Evolutionary conservation across 2,113 vertebrate species (phyloP).

Genomic region (Ptilorrhoa leucosticta): DNA sequence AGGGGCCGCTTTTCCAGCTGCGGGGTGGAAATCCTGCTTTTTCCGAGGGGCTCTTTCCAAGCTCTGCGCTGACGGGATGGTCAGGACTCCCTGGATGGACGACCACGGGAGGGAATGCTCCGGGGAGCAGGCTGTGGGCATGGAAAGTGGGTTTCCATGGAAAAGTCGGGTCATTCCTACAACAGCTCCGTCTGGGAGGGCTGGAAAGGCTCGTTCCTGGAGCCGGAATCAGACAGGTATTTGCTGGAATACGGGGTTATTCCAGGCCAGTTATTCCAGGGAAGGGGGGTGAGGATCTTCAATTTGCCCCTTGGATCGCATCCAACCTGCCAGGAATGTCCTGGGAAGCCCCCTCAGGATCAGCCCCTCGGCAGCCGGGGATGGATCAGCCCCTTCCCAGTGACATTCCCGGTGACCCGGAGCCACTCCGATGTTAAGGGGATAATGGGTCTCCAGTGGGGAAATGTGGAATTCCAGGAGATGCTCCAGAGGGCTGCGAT

Average conservation of each 20-base stretch:
- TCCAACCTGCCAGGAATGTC: neutral
- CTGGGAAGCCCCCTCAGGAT: neutral
- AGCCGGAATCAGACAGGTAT: neutral
- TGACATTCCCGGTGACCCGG: neutral
- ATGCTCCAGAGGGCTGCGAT: neutral
- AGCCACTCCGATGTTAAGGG: neutral
- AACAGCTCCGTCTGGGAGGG: neutral
- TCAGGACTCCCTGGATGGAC: neutral
- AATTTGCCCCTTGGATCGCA: neutral
- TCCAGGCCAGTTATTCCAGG: neutral
- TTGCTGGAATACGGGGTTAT: accelerated
- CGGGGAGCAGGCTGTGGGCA: accelerated
- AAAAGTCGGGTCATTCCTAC: neutral
- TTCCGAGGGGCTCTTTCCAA: neutral
- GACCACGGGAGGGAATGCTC: neutral
- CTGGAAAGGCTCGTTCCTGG: neutral
- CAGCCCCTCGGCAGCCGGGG: accelerated
- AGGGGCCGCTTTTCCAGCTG: constrained; percentile 2
- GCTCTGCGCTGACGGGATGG: neutral
- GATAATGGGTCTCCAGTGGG: neutral
- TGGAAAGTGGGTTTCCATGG: neutral
- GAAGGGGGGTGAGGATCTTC: neutral
- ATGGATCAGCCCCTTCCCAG: neutral
- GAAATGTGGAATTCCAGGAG: neutral
- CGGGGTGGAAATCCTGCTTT: neutral